Evolutionary conservation across 2,113 vertebrate genomes (phyloP).

Genomic region (Nerophis lumbriciformis): DNA sequence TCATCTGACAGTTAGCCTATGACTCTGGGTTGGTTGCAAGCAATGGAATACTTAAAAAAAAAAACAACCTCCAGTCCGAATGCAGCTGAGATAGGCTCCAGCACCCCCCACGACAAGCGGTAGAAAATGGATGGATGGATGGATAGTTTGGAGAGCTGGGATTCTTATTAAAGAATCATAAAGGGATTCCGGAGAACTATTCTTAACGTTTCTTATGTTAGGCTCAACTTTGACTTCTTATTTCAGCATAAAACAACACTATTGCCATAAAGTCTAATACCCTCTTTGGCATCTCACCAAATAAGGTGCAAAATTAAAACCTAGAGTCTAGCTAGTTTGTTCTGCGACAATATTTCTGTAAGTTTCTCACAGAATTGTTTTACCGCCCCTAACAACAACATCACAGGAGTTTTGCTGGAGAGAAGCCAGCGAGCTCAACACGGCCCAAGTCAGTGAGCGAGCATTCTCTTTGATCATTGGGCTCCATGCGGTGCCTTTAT

Average conservation of each 20-base stretch:
- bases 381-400: slow-evolving; percentile 27
- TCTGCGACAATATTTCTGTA: slow-evolving; percentile 4
- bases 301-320: background rate
- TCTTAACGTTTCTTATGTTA: slow-evolving; percentile 20
- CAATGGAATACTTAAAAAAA: too few species aligned
- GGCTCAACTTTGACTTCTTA: slow-evolving; percentile 11
- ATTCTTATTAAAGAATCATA: slow-evolving; percentile 21
- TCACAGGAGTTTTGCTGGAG: slow-evolving; percentile 32
- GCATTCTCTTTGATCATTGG: slow-evolving; percentile 49
- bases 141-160: slow-evolving; percentile 6
- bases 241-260: slow-evolving; percentile 18
- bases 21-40: slow-evolving; percentile 9
- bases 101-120: too few species aligned
- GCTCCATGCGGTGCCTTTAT: slow-evolving; percentile 31
- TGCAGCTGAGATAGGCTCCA: too few species aligned
- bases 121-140: too few species aligned
- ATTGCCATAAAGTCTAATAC: slow-evolving; percentile 6
- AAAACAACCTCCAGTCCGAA: too few species aligned
- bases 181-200: slow-evolving; percentile 24
- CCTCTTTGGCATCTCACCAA: background rate
- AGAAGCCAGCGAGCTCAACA: slow-evolving; percentile 29
- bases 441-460: slow-evolving; percentile 20
- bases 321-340: background rate
- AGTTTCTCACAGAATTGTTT: slow-evolving; percentile 11
- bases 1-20: background rate